Conservation (phyloP, 2,888 invertebrate genomes). For the Tetranychus truncatus region DNA sequence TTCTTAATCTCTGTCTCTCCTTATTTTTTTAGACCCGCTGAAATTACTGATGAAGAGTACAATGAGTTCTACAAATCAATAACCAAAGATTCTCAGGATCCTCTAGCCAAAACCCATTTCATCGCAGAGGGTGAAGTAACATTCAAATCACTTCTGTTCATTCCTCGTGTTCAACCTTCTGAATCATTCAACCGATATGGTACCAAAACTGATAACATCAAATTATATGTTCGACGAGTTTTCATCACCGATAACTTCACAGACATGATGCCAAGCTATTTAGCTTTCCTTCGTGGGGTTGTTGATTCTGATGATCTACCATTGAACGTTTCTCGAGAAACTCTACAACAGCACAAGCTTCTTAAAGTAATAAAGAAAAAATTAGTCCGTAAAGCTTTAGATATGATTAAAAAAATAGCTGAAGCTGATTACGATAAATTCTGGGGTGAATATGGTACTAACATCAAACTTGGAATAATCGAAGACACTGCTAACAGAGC, state of each 20-base stretch:
- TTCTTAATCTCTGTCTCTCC: no score
- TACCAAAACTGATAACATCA: slow-evolving; percentile 79
- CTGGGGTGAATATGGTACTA: slow-evolving; percentile 98
- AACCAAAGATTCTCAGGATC: slow-evolving; percentile 68
- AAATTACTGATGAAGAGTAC: slow-evolving; percentile 75
- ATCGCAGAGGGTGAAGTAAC: slow-evolving; percentile 98
- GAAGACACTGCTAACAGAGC: slow-evolving; percentile 94
- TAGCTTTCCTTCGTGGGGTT: slow-evolving; percentile 83
- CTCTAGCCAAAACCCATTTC: slow-evolving; percentile 76
- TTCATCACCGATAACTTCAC: slow-evolving; percentile 99
- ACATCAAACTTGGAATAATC: slow-evolving; percentile 86
- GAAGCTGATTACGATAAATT: slow-evolving; percentile 73
- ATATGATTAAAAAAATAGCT: slow-evolving; percentile 91
- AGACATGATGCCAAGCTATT: slow-evolving; percentile 96
- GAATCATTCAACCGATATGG: slow-evolving; percentile 93
- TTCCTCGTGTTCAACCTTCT: slow-evolving; percentile 71
- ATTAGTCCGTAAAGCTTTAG: slow-evolving; percentile 81
- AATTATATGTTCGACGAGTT: slow-evolving; percentile 88
- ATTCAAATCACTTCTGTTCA: slow-evolving; percentile 85
- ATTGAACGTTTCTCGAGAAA: slow-evolving; percentile 91
- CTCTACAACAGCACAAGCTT: slow-evolving; percentile 91
- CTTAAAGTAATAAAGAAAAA: slow-evolving; percentile 99
- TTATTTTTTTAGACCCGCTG: slow-evolving; percentile 37
- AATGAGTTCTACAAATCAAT: slow-evolving; percentile 83
- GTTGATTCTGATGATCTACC: slow-evolving; percentile 98